Percentiles rank a stretch among this genome's conserved stretches.
Evolutionary conservation across 2,888 invertebrate species (phyloP).

Genomic region (Lamproptera curius): DNA sequence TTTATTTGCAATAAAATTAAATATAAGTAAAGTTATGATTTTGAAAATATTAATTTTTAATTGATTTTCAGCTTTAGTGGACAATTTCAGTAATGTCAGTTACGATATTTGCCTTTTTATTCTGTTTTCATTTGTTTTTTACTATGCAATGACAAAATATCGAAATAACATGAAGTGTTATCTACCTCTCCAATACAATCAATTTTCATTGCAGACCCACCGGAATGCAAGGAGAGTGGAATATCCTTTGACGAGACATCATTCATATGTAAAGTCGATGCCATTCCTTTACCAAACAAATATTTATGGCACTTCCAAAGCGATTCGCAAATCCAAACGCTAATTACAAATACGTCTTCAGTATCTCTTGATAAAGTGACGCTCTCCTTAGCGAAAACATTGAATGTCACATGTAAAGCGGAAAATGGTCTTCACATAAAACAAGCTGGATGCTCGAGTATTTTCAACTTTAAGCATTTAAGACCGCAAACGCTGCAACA

Average conservation of each 20-base stretch:
- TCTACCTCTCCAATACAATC: too few relatives aligned
- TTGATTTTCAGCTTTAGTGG: too few relatives aligned
- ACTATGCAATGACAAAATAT: too few relatives aligned
- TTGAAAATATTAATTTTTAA: too few relatives aligned
- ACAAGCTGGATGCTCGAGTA: slow-evolving; percentile 53
- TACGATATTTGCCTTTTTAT: too few relatives aligned
- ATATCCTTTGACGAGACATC: slow-evolving; percentile 58
- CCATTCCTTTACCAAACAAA: slow-evolving; percentile 57
- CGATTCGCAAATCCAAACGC: slow-evolving; percentile 53
- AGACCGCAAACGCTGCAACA: slow-evolving; percentile 61
- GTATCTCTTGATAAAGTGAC: slow-evolving; percentile 60
- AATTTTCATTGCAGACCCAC: slow-evolving; percentile 50
- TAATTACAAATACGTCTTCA: slow-evolving; percentile 60
- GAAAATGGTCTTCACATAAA: slow-evolving; percentile 63
- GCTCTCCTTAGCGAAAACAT: slow-evolving; percentile 49
- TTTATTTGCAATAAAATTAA: too few relatives aligned
- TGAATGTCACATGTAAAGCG: slow-evolving; percentile 60
- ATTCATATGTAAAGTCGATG: slow-evolving; percentile 55
- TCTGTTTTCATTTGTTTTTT: too few relatives aligned
- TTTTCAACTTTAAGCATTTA: slow-evolving; percentile 55
- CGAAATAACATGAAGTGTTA: too few relatives aligned
- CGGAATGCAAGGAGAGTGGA: slow-evolving; percentile 58
- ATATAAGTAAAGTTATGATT: too few relatives aligned
- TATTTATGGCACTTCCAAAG: slow-evolving; percentile 67
- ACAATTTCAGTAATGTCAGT: too few relatives aligned